phyloP scores from a whole-genome alignment of 2,888 invertebrate species.

The Scrobipalpa atriplicella region DNA sequence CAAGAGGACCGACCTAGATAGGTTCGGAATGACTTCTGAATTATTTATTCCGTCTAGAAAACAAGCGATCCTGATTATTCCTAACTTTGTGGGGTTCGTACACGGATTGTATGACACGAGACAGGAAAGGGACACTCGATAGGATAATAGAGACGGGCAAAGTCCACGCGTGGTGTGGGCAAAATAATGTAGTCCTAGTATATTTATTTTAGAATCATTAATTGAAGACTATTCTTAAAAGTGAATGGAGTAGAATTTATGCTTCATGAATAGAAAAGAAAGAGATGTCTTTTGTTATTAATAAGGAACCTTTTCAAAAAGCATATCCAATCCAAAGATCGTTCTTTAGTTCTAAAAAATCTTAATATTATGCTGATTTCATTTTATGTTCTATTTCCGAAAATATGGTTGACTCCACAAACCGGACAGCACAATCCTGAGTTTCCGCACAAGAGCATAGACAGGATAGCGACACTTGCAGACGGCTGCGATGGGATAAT shows the following conservation, averaged over 20 bases:
- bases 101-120: conserved; percentile 8
- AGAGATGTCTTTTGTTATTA: no score
- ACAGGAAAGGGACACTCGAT: background rate
- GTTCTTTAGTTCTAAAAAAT: no score
- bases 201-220: background rate
- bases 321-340: no score
- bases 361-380: no score
- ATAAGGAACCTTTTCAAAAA: no score
- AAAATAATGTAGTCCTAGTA: background rate
- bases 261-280: no score
- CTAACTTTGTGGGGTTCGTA: background rate
- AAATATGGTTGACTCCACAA: background rate
- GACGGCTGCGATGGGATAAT: conserved; percentile 56
- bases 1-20: background rate
- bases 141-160: conserved; percentile 1
- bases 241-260: no score
- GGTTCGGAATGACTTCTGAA: background rate
- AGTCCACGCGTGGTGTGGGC: background rate
- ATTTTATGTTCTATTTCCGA: no score
- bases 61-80: background rate
- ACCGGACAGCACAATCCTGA: background rate
- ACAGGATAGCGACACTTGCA: conserved; percentile 55
- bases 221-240: no score
- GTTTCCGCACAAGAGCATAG: conserved; percentile 31
- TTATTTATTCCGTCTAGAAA: conserved; percentile 7